Conservation (phyloP, 2,113 vertebrate genomes). For the Brachyhypopomus occidentalis region DNA sequence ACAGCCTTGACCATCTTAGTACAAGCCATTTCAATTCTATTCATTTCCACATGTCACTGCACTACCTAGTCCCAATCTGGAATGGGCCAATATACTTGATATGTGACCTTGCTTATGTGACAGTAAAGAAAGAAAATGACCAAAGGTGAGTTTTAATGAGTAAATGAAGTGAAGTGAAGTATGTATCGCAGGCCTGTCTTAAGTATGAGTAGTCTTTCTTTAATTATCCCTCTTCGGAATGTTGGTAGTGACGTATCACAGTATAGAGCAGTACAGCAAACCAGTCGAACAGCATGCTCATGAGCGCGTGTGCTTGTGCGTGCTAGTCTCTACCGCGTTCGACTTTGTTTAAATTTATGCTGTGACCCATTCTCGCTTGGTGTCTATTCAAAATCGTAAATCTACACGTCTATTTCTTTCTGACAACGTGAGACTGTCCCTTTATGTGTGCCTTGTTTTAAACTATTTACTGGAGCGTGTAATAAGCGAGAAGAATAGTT, state of each 20-base stretch:
- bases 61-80: no score
- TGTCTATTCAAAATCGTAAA: not conserved
- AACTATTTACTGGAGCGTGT: not conserved
- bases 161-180: not conserved
- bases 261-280: conserved; percentile 40
- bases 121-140: no score
- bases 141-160: not conserved
- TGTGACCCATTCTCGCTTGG: no score
- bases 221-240: not conserved
- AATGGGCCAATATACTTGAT: no score
- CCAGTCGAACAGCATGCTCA: conserved; percentile 64
- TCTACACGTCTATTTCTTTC: not conserved
- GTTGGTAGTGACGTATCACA: conserved; percentile 12
- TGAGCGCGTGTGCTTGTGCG: not conserved
- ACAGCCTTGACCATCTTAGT: no score
- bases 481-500: no score
- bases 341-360: not conserved
- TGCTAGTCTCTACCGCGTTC: not conserved
- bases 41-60: no score
- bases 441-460: not conserved
- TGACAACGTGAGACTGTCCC: not conserved
- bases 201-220: not conserved
- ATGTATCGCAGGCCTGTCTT: not conserved
- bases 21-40: no score
- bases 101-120: no score